Evolutionary conservation across 2,888 invertebrate genomes (phyloP), one percentile per base, ranked within the genome.

Genomic region (Leucophora obtusa): DNA sequence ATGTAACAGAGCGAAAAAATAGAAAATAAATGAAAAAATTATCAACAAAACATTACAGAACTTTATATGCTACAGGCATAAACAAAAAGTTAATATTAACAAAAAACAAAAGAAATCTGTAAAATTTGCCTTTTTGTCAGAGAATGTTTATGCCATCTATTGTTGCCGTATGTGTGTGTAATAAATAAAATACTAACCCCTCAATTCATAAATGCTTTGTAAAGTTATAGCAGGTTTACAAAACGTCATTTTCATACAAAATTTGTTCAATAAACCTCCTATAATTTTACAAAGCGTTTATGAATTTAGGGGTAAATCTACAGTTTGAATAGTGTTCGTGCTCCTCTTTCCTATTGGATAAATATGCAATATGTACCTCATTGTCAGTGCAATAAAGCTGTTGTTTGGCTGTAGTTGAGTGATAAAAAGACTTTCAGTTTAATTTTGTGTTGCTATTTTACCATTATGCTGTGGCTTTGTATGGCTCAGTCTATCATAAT

Each of bases 1-100:
- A 47, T 47, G n/a, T n/a, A 47, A n/a, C 43, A n/a, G n/a, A 47
- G 14, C 15, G n/a, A 15, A 47, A 47, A n/a, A 14, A n/a, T n/a
- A n/a, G 43, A n/a, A 47, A 47, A 14, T 14, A 47, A 47, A 47
- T n/a, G 43, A 47, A 47, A 47, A 47, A 47, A 47, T 47, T 47
- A 47, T 47, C 6, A n/a, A 47, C n/a, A 47, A 47, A 14, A 47
- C 43, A 47, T 47, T 47, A 47, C 4, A n/a, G n/a, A 6, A 47
- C 43, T 47, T 47, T 47, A 47, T 14, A n/a, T n/a, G 6, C n/a
- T 14, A n/a, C 43, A 47, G n/a, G n/a, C 14, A 38, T 47, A 47
- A 14, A 47, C 28, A 47, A 47, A 47, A 47, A n/a, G 14, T n/a
- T 47, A 14, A 38, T 47, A 47, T n/a, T n/a, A 3, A 28, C 1